phyloP scores from a whole-genome alignment of 2,888 invertebrate species.

The Heterodera filipjevi region DNA sequence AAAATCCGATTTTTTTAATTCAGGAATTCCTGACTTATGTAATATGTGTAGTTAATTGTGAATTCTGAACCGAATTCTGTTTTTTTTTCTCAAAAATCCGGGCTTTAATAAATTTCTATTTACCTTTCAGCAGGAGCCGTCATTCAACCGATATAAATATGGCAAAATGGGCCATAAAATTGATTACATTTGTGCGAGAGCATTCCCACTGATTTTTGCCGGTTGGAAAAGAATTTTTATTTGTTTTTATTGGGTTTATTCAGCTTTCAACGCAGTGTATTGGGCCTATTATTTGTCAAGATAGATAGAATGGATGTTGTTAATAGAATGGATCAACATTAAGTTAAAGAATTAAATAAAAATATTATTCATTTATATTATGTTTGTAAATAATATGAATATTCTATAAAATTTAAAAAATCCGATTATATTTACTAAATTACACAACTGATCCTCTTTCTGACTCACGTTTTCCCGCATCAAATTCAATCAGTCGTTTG shows the following conservation, averaged over 20 bases:
- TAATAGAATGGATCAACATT: no score
- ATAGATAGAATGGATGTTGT: no score
- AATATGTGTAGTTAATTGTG: no score
- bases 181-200: constrained; percentile 40
- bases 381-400: no score
- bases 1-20: no score
- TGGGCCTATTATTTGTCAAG: constrained; percentile 62
- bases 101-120: background rate
- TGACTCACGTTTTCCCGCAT: background rate
- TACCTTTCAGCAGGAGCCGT: constrained; percentile 7
- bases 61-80: no score
- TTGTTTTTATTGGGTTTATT: background rate
- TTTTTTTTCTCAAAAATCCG: no score
- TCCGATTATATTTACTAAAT: background rate
- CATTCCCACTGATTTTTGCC: constrained; percentile 43
- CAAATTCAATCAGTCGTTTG: background rate
- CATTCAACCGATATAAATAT: constrained; percentile 25
- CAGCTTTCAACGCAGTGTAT: constrained; percentile 61
- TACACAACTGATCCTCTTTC: background rate
- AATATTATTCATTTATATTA: no score
- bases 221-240: constrained; percentile 22
- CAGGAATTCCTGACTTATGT: no score
- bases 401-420: background rate
- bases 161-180: constrained; percentile 44
- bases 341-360: no score